Evolutionary conservation across 2,888 invertebrate genomes (phyloP), one percentile per base, ranked within the genome.

Genomic region (Buathra laborator): DNA sequence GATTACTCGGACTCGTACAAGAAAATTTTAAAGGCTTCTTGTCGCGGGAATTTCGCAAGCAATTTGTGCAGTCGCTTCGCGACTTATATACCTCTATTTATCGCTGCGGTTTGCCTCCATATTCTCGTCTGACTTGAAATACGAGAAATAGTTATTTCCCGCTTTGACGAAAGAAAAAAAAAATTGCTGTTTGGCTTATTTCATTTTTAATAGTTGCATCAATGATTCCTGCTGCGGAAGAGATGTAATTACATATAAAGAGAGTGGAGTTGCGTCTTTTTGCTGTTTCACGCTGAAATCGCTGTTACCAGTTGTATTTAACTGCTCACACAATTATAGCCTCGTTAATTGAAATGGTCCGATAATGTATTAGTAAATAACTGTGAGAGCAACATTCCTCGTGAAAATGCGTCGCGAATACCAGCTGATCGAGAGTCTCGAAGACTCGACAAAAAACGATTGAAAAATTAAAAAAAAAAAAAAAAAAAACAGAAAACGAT

Each of bases 201-300:
- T 53, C 29, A 53, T 72, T 67, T 83, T 66, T 68, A 74, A 67
- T 67, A 67, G 66, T 64, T 46, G 48, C 56, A 53, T 67, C 59
- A 76, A 77, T 48, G 71, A 71, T 16, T 37, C 16, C 14, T 37
- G 44, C n/a, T 19, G 44, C 44, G 72, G n/a, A 53, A 59, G 37
- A 37, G 37, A 10, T 4, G 43, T 12, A 48, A 48, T 48, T 37
- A 48, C 12, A 10, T 19, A 19, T 43, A 19, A 68, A 68, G 66
- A 66, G 46, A 44, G 46, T 48, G 43, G 3, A 66, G 16, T 7
- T 14, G 29, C 24, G 51, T 51, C 53, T 14, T 66, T 66, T 37
- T n/a, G n/a, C 37, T 62, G 29, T 24, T 37, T 62, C 37, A 3
- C 53, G 51, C 37, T 59, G 29, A 59, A 59, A 43, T 59, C 24